Evolutionary conservation across 2,888 invertebrate genomes (phyloP), one percentile per base, ranked within the genome.

Genomic region (Ephialtes manifestator): DNA sequence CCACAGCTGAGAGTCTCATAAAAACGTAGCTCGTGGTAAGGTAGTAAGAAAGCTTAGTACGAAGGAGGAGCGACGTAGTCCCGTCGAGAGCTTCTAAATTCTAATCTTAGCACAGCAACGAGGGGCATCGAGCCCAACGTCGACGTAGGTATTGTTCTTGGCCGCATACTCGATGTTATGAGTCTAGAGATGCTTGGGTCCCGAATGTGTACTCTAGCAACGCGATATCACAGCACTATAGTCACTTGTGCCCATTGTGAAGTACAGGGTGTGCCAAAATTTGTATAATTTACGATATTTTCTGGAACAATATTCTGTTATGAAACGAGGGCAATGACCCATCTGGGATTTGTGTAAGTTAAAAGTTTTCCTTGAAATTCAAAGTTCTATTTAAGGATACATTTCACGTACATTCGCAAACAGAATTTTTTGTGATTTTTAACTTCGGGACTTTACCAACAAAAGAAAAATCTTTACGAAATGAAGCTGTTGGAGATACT

Each of bases 101-200:
- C 80, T 84, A 84, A 84, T 74, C 68, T 81, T 81, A 77, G 81
- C 65, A 51, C 55, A 70, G 48, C 15, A 71, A 63, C 55, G 48
- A 51, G 65, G 39, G 35, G 39, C 60, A 43, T 55, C 72, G 67
- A 63, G 76, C 15, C 20, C 76, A 63, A 76, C 55, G 70, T 39
- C 35, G 65, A 35, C 18, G 60, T 18, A 15, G 51, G 65, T 84
- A 84, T 84, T 84, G 80, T 84, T 84, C 71, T 84, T 84, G 83
- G 83, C 83, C 58, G 70, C 70, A 28, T 43, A 51, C 74, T 53
- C 68, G n/a, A 28, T 63, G 51, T 79, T 75, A 55, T 74, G 68
- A 68, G 75, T 72, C 70, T 53, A 13, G 68, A 51, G 60, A 43
- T 18, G 28, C 48, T 51, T 43, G n/a, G 24, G 24, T 71, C 20